Evolutionary conservation across 2,113 vertebrate genomes (phyloP).

Genomic region (Callopanchax toddi): DNA sequence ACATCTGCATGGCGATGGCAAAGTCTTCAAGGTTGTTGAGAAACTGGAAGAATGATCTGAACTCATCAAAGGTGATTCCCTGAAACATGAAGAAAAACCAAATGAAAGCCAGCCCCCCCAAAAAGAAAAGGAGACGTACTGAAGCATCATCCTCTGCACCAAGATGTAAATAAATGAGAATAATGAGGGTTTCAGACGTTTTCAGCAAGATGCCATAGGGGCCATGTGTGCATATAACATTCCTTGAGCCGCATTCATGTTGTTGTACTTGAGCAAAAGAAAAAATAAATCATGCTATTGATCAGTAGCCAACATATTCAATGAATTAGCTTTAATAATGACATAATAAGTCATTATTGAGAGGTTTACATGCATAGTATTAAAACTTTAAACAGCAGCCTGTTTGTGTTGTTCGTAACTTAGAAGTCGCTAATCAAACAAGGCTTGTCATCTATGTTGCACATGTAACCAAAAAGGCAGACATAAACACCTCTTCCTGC

Average conservation of each 20-base stretch:
- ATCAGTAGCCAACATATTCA: slow-evolving; percentile 1
- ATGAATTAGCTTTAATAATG: slow-evolving; percentile 38
- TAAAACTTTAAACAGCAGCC: slow-evolving; percentile 13
- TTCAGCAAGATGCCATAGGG: slow-evolving; percentile 12
- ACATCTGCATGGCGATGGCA: slow-evolving; percentile 99
- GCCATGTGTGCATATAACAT: slow-evolving; percentile 20
- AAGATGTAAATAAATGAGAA: not conserved
- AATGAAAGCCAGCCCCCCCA: not conserved
- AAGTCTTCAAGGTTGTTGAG: slow-evolving; percentile 99
- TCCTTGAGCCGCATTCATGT: slow-evolving; percentile 15
- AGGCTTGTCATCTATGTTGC: too few species aligned
- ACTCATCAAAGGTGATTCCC: slow-evolving; percentile 99
- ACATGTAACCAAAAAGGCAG: too few species aligned
- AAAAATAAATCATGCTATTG: not conserved
- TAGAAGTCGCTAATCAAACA: not conserved
- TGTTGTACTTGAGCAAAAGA: not conserved
- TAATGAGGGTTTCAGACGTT: slow-evolving; percentile 6
- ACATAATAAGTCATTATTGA: slow-evolving; percentile 40
- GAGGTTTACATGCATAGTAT: not conserved
- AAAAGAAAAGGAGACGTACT: not conserved
- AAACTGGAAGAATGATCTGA: slow-evolving; percentile 98
- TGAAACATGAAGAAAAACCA: slow-evolving; percentile 64
- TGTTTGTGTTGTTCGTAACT: not conserved
- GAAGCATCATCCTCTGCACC: not conserved
- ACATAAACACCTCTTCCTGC: not conserved